phyloP scores from a whole-genome alignment of 2,888 invertebrate species.

The Idaea aversata region DNA sequence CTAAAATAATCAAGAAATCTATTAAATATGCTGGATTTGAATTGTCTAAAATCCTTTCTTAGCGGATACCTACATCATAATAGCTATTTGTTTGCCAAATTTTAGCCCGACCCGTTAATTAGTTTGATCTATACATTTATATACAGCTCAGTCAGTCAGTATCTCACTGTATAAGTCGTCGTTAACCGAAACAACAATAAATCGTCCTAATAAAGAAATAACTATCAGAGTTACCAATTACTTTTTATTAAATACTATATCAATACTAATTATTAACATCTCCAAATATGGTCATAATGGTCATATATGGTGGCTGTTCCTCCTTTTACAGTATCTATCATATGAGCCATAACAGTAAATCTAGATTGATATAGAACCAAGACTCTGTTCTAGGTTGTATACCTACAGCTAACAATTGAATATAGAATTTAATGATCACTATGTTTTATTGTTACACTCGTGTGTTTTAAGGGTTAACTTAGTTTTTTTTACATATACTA shows the following conservation, averaged over 20 bases:
- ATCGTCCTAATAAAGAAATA: constrained; percentile 20
- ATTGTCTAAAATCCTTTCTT: too few species aligned
- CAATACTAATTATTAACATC: constrained; percentile 44
- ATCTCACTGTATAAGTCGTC: neutral
- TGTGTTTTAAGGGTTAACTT: too few species aligned
- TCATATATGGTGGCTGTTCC: constrained; percentile 49
- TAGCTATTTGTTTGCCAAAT: too few species aligned
- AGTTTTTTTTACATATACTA: too few species aligned
- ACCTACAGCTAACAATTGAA: constrained; percentile 35
- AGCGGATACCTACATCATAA: too few species aligned
- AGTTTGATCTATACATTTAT: too few species aligned
- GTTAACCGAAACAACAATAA: neutral
- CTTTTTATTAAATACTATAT: constrained; percentile 28
- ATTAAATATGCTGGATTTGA: too few species aligned
- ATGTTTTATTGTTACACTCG: neutral
- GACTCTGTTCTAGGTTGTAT: neutral
- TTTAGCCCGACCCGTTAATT: too few species aligned
- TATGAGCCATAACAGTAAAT: constrained; percentile 42
- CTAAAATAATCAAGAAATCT: too few species aligned
- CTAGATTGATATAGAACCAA: neutral
- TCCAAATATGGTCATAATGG: constrained; percentile 38
- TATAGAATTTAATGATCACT: constrained; percentile 61
- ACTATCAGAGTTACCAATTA: constrained; percentile 25
- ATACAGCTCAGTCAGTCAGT: neutral
- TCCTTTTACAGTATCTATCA: constrained; percentile 63